These are phyloP conservation scores for Glomeris marginata DNA, from an alignment of 2,888 invertebrate species.

Conservation along the genomic window DNA sequence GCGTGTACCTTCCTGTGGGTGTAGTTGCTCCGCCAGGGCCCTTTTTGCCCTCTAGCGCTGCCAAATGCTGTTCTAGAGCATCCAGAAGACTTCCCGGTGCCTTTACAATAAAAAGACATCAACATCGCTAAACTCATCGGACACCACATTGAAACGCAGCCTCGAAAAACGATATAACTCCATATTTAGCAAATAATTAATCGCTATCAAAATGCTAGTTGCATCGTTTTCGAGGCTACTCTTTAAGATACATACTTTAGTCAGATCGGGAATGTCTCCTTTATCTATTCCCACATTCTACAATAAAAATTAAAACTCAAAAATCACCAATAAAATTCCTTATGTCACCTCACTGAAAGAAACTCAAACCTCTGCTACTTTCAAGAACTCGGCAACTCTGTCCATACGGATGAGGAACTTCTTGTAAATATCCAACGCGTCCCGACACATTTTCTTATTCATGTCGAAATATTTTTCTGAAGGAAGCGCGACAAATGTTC, in stretches of 20 bases:
- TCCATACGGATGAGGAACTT: constrained; percentile 98
- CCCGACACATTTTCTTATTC: constrained; percentile 98
- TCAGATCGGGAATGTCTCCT: constrained; percentile 95
- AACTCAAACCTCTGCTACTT: constrained; percentile 41
- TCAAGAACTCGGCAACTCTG: constrained; percentile 92
- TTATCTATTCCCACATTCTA: constrained; percentile 92
- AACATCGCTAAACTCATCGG: background rate
- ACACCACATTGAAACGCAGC: background rate
- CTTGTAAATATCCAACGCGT: constrained; percentile 96
- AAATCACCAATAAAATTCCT: constrained; percentile 4
- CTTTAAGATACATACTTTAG: constrained; percentile 44
- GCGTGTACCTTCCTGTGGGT: constrained; percentile 44
- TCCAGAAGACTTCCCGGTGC: constrained; percentile 94
- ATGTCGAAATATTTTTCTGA: constrained; percentile 97
- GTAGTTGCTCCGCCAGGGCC: constrained; percentile 27
- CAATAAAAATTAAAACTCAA: constrained; percentile 21
- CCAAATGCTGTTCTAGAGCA: constrained; percentile 90
- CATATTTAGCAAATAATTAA: background rate
- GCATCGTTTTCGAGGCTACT: background rate
- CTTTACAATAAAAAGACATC: constrained; percentile 23
- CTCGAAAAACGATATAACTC: background rate
- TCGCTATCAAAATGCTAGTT: no score
- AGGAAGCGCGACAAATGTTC: no score
- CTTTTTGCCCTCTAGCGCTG: constrained; percentile 82
- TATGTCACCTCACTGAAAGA: constrained; percentile 3